Evolutionary conservation across 2,888 invertebrate species (phyloP), one percentile per base, ranked within the genome.

Genomic region (Drosophila acutilabella): DNA sequence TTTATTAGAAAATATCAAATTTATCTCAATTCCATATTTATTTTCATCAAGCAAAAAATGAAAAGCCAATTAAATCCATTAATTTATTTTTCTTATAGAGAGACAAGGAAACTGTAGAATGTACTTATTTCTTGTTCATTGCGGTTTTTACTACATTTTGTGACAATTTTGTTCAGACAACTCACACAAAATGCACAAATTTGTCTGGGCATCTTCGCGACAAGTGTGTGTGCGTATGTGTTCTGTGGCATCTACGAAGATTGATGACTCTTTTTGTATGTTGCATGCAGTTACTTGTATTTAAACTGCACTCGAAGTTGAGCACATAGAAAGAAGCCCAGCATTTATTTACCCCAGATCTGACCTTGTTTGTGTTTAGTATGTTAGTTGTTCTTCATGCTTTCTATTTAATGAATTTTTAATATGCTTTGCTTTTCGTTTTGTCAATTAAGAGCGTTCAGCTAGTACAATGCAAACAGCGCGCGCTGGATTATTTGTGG

Each of bases 321-420:
- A 36, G 57, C 44, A 58, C 66, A 51, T 48, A 23, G 44, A 51
- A 36, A 23, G 45, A 45, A 62, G 50, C 51, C 71, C 30, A 74
- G 78, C 82, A 85, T 81, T 81, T 85, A 68, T 85, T 67, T 59
- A 16, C 58, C 58, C 56, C 20, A 42, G 42, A 67, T 50, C 52
- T 47, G 60, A 50, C 33, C 44, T 41, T 41, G 40, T 57, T 53
- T 60, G 54, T 38, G 38, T 36, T 40, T 11, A 33, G 30, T 26
- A 26, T 33, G n/a, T 47, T 57, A 61, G 42, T 20, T 51, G n/a
- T 26, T 23, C 51, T 57, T 56, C 52, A 50, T 58, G 84, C 74
- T 86, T 83, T 86, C 70, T 77, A 69, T 88, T 82, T 82, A 88
- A 86, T 83, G 81, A 83, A 83, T 80, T 83, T 88, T 78, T 83